A percentile compares a stretch with the other conserved stretches of the same genome.
Evolutionary conservation across 64 coral and sea anemone genomes (phyloP).

Genomic region (Actinia equina): DNA sequence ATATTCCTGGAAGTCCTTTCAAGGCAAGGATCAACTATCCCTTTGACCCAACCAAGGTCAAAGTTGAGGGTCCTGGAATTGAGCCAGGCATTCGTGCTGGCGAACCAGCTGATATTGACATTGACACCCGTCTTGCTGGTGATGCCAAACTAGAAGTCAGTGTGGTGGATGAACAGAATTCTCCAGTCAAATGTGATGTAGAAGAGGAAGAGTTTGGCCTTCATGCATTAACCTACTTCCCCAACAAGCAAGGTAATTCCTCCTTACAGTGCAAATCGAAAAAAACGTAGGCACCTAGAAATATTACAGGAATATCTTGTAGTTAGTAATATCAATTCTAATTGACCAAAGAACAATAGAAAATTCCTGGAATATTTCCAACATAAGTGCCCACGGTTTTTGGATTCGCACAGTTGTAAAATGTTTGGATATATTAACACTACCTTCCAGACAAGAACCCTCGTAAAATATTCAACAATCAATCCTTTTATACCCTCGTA

Average conservation of each 20-base stretch:
- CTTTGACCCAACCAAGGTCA: slow-evolving; percentile 91
- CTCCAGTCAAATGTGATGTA: slow-evolving; percentile 79
- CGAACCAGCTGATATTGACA: slow-evolving; percentile 95
- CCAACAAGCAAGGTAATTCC: slow-evolving; percentile 82
- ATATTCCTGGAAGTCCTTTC: slow-evolving; percentile 98
- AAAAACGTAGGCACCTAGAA: not conserved
- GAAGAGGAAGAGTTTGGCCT: slow-evolving; percentile 88
- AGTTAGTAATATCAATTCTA: too few species aligned
- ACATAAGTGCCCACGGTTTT: too few species aligned
- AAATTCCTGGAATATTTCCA: too few species aligned
- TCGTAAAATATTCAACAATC: too few species aligned
- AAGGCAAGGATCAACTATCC: slow-evolving; percentile 90
- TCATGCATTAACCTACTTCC: slow-evolving; percentile 79
- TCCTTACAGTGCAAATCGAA: too few species aligned
- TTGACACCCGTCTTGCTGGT: slow-evolving; percentile 81
- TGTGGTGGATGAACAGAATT: slow-evolving; percentile 85
- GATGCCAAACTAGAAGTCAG: slow-evolving; percentile 81
- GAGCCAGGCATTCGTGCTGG: slow-evolving; percentile 86
- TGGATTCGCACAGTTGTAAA: too few species aligned
- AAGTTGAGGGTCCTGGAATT: slow-evolving; percentile 91
- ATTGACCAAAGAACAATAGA: too few species aligned
- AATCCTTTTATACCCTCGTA: too few species aligned
- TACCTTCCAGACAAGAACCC: too few species aligned
- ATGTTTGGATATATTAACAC: too few species aligned
- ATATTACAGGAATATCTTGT: not conserved